phyloP scores from a whole-genome alignment of 2,888 invertebrate species.

The Eueremaeus valkanovi region DNA sequence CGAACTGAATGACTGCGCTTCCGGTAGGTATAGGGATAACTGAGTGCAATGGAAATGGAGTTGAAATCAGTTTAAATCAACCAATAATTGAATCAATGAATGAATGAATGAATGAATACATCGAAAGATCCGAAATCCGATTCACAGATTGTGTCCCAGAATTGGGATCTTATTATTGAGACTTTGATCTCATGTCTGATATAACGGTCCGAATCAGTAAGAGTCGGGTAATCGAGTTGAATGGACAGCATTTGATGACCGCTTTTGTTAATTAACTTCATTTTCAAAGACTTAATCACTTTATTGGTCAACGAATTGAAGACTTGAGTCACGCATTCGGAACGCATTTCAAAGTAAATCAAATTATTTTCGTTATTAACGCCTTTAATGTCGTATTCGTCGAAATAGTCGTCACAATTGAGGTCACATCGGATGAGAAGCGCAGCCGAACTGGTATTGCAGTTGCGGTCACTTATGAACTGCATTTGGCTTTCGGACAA shows the following conservation, averaged over 20 bases:
- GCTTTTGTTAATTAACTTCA: not conserved
- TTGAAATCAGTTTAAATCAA: not conserved
- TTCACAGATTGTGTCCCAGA: not conserved
- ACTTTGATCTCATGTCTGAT: not conserved
- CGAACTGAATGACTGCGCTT: too few species aligned
- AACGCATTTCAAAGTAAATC: not conserved
- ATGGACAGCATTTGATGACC: not conserved
- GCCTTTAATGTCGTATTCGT: not conserved
- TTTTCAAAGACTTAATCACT: conserved; percentile 3
- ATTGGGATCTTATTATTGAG: not conserved
- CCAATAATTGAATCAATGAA: not conserved
- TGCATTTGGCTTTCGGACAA: conserved; percentile 1
- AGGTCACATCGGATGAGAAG: conserved; percentile 6
- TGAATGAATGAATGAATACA: not conserved
- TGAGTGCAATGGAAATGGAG: too few species aligned
- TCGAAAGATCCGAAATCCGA: not conserved
- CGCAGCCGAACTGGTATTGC: too few species aligned
- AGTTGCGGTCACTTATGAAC: not conserved
- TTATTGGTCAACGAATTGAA: not conserved
- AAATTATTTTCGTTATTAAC: not conserved
- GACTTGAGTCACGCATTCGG: conserved; percentile 4
- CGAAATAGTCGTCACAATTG: not conserved
- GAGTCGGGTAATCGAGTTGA: conserved; percentile 1
- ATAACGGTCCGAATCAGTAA: not conserved
- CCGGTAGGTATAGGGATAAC: too few species aligned